These are phyloP conservation scores for Platycheirus rosarum DNA, from an alignment of 2,888 invertebrate species.

Conservation along the genomic window DNA sequence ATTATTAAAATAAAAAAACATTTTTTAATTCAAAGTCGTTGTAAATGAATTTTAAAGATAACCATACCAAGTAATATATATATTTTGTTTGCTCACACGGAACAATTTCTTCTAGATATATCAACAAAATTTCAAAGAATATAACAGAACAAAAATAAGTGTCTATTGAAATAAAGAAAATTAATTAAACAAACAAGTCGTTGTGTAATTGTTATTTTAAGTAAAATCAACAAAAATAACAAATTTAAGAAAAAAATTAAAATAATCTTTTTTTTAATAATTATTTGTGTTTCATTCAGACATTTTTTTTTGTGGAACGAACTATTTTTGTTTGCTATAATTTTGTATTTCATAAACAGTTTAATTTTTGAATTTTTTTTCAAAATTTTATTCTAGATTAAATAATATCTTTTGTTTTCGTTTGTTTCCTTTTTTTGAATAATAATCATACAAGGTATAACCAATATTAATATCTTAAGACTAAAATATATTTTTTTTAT, in stretches of 20 bases:
- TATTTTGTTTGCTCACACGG: background rate
- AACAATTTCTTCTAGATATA: conserved; percentile 41
- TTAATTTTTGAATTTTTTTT: conserved; percentile 20
- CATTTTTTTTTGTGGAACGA: conserved; percentile 52
- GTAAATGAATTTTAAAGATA: conserved; percentile 45
- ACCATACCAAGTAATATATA: conserved; percentile 12
- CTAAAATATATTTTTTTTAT: conserved; percentile 22
- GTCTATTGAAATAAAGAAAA: conserved; percentile 17
- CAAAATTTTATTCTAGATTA: conserved; percentile 32
- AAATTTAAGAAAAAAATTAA: too few relatives aligned
- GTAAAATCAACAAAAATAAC: conserved; percentile 3
- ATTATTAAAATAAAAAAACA: conserved; percentile 4
- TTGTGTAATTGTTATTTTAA: conserved; percentile 25
- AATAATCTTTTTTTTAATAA: conserved; percentile 41
- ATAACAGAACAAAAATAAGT: conserved; percentile 43
- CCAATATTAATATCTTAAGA: conserved; percentile 28
- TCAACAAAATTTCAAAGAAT: conserved; percentile 50
- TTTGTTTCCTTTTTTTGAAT: conserved; percentile 9
- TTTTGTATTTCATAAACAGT: conserved; percentile 51
- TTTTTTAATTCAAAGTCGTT: conserved; percentile 54
- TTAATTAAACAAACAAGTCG: conserved; percentile 19
- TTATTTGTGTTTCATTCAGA: conserved; percentile 69
- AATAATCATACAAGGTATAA: conserved; percentile 32
- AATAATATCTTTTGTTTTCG: conserved; percentile 37
- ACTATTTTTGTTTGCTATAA: conserved; percentile 42